These are phyloP conservation scores for Paracanthobrama guichenoti DNA, from an alignment of 2,113 vertebrate genomes.

Conservation along the genomic window DNA sequence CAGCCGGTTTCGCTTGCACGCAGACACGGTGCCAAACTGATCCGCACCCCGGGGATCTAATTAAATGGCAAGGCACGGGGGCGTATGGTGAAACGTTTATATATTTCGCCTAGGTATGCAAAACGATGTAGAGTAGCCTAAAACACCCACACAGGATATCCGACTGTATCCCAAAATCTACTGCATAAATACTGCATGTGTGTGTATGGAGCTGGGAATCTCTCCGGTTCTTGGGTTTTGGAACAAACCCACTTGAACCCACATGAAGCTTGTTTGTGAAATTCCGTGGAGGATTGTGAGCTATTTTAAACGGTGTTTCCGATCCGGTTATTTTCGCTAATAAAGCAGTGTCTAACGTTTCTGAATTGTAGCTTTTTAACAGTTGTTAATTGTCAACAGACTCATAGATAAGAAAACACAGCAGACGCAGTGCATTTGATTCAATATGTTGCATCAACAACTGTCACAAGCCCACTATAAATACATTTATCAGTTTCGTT, in stretches of 20 bases:
- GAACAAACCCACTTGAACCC: neutral
- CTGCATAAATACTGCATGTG: conserved; percentile 14
- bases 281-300: neutral
- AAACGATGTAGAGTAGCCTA: conserved; percentile 24
- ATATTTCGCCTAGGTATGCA: conserved; percentile 27
- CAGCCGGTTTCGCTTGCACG: conserved; percentile 35
- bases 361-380: neutral
- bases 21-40: conserved; percentile 43
- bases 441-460: neutral
- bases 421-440: neutral
- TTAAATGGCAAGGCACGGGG: conserved; percentile 31
- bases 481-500: neutral
- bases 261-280: neutral
- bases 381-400: neutral
- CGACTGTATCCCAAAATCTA: conserved; percentile 40
- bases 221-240: neutral
- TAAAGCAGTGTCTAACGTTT: neutral
- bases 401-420: neutral
- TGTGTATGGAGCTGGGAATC: conserved; percentile 14
- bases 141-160: conserved; percentile 38
- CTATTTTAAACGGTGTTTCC: neutral
- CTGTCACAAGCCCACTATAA: no score
- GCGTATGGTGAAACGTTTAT: conserved; percentile 2
- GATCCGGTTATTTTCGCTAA: neutral
- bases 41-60: conserved; percentile 49